Conservation (phyloP, 2,797 vertebrate genomes). For the Poeciliopsis gracilis region DNA sequence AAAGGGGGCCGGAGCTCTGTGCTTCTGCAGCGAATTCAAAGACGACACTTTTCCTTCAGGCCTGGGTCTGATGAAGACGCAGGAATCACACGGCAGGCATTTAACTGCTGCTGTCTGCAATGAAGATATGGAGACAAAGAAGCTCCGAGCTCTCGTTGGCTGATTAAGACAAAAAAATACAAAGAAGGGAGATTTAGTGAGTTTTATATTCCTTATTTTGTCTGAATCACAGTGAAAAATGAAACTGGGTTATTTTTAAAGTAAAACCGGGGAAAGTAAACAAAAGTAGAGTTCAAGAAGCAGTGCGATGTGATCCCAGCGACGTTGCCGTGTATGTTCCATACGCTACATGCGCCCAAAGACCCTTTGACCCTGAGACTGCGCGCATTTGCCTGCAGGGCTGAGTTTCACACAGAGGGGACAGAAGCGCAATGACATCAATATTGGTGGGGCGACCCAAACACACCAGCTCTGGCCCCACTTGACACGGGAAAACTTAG, state of each 20-base stretch:
- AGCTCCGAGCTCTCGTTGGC: slow-evolving; percentile 27
- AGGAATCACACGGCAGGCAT: slow-evolving; percentile 71
- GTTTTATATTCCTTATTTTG: slow-evolving; percentile 31
- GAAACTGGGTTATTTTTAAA: slow-evolving; percentile 5
- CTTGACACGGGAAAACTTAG: slow-evolving; percentile 66
- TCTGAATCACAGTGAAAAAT: slow-evolving; percentile 21
- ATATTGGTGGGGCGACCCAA: slow-evolving; percentile 52
- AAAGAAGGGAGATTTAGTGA: slow-evolving; percentile 18
- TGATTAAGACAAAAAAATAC: slow-evolving; percentile 13
- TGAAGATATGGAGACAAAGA: slow-evolving; percentile 34
- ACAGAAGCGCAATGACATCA: slow-evolving; percentile 69
- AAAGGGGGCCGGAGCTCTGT: slow-evolving; percentile 59
- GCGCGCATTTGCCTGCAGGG: slow-evolving; percentile 71
- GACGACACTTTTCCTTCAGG: slow-evolving; percentile 74
- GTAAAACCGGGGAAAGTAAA: slow-evolving; percentile 13
- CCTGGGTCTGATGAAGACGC: slow-evolving; percentile 71
- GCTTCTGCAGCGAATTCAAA: slow-evolving; percentile 77
- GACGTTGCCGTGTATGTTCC: slow-evolving; percentile 39
- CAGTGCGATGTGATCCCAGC: slow-evolving; percentile 9
- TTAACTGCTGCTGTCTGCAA: slow-evolving; percentile 68
- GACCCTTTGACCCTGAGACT: slow-evolving; percentile 66
- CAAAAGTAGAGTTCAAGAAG: neutral
- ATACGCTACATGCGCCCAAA: slow-evolving; percentile 57
- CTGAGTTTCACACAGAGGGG: slow-evolving; percentile 49
- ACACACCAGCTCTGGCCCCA: slow-evolving; percentile 66